phyloP scores from a whole-genome alignment of 2,797 vertebrate genomes.

The Trachurus trachurus region DNA sequence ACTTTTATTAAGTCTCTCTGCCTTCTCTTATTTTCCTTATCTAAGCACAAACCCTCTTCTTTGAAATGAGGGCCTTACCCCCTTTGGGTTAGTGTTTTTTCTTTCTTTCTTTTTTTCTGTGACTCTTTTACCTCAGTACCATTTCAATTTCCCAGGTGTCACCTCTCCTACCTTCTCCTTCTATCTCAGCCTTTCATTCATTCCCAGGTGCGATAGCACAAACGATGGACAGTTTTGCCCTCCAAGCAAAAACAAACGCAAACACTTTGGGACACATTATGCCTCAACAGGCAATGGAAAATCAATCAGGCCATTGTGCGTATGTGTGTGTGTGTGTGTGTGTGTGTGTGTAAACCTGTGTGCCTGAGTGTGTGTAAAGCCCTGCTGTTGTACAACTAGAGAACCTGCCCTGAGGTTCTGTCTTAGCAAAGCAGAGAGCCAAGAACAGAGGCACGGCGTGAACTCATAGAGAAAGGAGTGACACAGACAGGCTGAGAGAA shows the following conservation, averaged over 20 bases:
- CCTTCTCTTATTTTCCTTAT: slow-evolving; percentile 28
- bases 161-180: slow-evolving; percentile 3
- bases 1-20: slow-evolving; percentile 26
- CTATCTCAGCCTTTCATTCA: slow-evolving; percentile 32
- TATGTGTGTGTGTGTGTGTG: slow-evolving; percentile 16
- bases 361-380: slow-evolving; percentile 23
- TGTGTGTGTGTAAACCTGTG: slow-evolving; percentile 11
- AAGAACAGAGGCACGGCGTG: slow-evolving; percentile 34
- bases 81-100: slow-evolving; percentile 8
- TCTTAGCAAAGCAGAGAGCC: slow-evolving; percentile 35
- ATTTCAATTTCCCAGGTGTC: slow-evolving; percentile 47
- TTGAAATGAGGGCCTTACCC: slow-evolving; percentile 21
- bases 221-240: slow-evolving; percentile 54
- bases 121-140: slow-evolving; percentile 9
- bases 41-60: slow-evolving; percentile 15
- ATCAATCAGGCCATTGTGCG: slow-evolving; percentile 53
- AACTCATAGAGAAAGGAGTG: slow-evolving; percentile 9
- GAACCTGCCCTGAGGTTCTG: slow-evolving; percentile 59
- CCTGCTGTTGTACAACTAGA: slow-evolving; percentile 38
- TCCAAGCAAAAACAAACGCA: slow-evolving; percentile 53
- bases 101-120: background rate
- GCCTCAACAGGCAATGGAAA: slow-evolving; percentile 63
- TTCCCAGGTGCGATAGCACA: slow-evolving; percentile 51
- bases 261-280: slow-evolving; percentile 61
- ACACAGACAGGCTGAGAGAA: slow-evolving; percentile 12